A percentile compares a stretch with the other conserved stretches of the same genome.
These are phyloP conservation scores for Penaeus vannamei DNA, from an alignment of 1,140 invertebrate genomes.

Conservation along the genomic window DNA sequence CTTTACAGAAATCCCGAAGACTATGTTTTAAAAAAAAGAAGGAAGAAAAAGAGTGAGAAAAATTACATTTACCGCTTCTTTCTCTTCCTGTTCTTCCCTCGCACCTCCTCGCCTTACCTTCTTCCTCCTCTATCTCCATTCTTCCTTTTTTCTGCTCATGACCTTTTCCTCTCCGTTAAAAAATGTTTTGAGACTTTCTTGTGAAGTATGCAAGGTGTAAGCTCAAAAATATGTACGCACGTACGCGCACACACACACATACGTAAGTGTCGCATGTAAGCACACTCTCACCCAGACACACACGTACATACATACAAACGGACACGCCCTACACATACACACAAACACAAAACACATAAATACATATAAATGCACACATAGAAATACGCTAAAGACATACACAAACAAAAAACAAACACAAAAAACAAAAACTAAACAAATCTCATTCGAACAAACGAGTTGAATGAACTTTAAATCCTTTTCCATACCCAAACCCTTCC, in stretches of 20 bases:
- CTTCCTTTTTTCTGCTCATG: not conserved
- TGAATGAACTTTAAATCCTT: no score
- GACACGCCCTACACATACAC: not conserved
- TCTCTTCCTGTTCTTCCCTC: not conserved
- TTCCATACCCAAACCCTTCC: no score
- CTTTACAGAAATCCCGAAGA: not conserved
- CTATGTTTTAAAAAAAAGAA: constrained; percentile 4
- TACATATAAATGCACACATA: constrained; percentile 1
- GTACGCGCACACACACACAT: constrained; percentile 21
- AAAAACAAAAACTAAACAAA: not conserved
- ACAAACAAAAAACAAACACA: not conserved
- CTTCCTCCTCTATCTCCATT: not conserved
- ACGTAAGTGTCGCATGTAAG: not conserved
- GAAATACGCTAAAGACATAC: not conserved
- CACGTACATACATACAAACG: not conserved
- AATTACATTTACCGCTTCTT: not conserved
- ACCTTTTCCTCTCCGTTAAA: not conserved
- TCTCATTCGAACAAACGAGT: no score
- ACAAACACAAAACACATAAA: not conserved
- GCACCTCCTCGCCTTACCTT: not conserved
- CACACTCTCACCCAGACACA: not conserved
- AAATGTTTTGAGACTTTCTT: no score
- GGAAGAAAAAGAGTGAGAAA: not conserved
- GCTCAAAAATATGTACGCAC: constrained; percentile 6
- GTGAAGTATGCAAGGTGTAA: no score